A percentile compares a stretch with the other conserved stretches of the same genome.
These are phyloP conservation scores for Steatornis caripensis DNA, from an alignment of 2,113 vertebrate genomes.

Conservation along the genomic window DNA sequence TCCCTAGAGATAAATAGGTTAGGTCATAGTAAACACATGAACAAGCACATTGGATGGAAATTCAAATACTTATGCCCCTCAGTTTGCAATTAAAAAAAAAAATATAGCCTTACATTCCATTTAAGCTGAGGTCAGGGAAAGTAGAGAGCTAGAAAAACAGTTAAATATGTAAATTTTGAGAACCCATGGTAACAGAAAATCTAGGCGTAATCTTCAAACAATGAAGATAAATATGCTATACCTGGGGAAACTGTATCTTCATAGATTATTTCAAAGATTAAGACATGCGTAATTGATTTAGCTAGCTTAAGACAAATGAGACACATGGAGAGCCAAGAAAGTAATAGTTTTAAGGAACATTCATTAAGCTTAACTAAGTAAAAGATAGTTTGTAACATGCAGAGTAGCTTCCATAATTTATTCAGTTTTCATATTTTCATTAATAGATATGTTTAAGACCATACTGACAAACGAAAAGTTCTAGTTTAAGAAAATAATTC, in stretches of 20 bases:
- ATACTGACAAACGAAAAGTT: background rate
- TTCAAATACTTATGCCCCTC: background rate
- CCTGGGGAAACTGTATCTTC: conserved; percentile 16
- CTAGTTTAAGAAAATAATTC: background rate
- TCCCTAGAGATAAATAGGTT: background rate
- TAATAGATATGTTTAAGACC: background rate
- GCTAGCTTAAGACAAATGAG: conserved; percentile 52
- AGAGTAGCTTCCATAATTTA: background rate
- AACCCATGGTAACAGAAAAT: background rate
- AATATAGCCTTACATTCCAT: background rate
- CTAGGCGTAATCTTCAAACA: background rate
- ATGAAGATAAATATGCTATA: conserved; percentile 44
- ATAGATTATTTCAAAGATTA: conserved; percentile 55
- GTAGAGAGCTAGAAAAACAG: background rate
- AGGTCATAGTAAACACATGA: background rate
- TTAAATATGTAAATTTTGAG: background rate
- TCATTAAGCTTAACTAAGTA: conserved; percentile 23
- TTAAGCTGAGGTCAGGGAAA: background rate
- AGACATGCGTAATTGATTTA: conserved; percentile 57
- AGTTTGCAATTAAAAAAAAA: background rate
- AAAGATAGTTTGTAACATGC: background rate
- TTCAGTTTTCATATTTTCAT: background rate
- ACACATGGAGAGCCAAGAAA: background rate
- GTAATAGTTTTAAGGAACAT: conserved; percentile 39
- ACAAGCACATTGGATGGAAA: background rate